A percentile compares a stretch with the other conserved stretches of the same genome.
These are phyloP conservation scores for Lacerta viridis DNA, from an alignment of 2,797 vertebrate genomes.

Conservation along the genomic window DNA sequence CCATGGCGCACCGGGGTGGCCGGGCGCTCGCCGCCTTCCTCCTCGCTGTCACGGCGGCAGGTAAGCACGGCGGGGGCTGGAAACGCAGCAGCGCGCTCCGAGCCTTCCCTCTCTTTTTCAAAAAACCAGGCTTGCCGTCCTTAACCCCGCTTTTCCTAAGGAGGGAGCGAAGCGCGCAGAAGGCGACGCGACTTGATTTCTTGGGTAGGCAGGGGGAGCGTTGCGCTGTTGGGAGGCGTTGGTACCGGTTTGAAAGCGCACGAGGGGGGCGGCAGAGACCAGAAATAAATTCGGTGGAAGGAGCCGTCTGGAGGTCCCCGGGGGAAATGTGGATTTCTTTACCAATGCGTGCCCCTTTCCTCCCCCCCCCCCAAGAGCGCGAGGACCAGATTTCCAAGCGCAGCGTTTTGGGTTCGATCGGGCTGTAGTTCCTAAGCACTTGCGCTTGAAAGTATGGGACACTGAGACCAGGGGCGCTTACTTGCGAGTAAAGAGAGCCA, in stretches of 20 bases:
- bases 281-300: no score
- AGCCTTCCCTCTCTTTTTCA: no score
- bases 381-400: neutral
- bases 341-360: no score
- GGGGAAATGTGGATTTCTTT: neutral
- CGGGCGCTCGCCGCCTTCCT: neutral
- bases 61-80: neutral
- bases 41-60: conserved; percentile 7
- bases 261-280: no score
- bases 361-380: neutral
- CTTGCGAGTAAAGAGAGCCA: neutral
- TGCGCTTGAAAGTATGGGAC: neutral
- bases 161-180: no score
- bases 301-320: neutral
- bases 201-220: no score
- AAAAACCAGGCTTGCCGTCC: no score
- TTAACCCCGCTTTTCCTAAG: no score
- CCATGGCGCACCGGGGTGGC: neutral
- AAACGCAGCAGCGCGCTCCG: no score
- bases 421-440: neutral
- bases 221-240: no score
- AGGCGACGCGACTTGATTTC: no score
- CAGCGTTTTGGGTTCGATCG: neutral
- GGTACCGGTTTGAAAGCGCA: no score
- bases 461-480: neutral